Conservation (phyloP, 2,888 invertebrate genomes). For the Blastobasis adustella region DNA sequence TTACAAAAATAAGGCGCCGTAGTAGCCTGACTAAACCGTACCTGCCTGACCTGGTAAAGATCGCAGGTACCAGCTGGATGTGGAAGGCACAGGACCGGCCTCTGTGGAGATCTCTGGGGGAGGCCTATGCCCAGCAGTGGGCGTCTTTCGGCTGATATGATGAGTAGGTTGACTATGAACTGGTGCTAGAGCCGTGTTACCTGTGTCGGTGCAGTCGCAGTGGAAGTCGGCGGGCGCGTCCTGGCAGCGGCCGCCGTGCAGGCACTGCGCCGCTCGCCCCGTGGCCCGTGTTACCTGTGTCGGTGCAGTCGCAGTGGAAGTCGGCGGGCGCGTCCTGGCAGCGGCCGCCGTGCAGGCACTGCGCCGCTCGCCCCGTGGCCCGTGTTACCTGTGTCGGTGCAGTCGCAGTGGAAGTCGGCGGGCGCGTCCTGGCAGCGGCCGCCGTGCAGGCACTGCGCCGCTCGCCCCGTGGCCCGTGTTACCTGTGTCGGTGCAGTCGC, state of each 20-base stretch:
- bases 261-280: slow-evolving; percentile 76
- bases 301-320: slow-evolving; percentile 81
- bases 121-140: too few species aligned
- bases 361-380: slow-evolving; percentile 61
- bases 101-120: too few species aligned
- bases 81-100: too few species aligned
- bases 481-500: too few species aligned
- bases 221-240: slow-evolving; percentile 77
- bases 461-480: slow-evolving; percentile 76
- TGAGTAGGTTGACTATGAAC: too few species aligned
- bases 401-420: slow-evolving; percentile 77
- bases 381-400: slow-evolving; percentile 90
- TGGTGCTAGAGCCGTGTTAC: too few species aligned
- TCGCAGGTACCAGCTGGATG: too few species aligned
- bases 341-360: slow-evolving; percentile 82
- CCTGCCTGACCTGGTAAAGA: too few species aligned
- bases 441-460: slow-evolving; percentile 80
- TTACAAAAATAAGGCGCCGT: too few species aligned
- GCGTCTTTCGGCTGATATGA: too few species aligned
- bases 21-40: too few species aligned
- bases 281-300: slow-evolving; percentile 77
- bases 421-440: slow-evolving; percentile 82
- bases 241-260: slow-evolving; percentile 82
- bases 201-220: slow-evolving; percentile 83
- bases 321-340: slow-evolving; percentile 80